A percentile compares a stretch with the other conserved stretches of the same genome.
phyloP scores from a whole-genome alignment of 2,113 vertebrate species.

The Antigone vipio region DNA sequence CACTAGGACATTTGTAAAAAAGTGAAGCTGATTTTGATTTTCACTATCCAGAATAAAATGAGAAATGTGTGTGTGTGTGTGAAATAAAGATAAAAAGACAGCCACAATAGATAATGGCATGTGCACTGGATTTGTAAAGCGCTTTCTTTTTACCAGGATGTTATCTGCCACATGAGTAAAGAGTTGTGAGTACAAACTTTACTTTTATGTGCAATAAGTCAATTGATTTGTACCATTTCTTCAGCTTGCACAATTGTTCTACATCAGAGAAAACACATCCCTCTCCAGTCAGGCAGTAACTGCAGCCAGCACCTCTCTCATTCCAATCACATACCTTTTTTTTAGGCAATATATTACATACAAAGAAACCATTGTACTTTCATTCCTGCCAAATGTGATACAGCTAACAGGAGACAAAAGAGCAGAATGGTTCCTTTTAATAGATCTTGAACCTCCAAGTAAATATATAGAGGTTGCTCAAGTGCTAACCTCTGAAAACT shows the following conservation, averaged over 20 bases:
- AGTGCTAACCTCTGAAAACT: background rate
- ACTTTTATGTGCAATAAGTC: conserved; percentile 13
- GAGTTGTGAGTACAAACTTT: background rate
- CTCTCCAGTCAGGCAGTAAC: background rate
- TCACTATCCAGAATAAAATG: background rate
- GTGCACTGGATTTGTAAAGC: background rate
- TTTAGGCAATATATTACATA: conserved; percentile 39
- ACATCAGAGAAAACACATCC: conserved; percentile 11
- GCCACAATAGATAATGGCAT: background rate
- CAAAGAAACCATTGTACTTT: conserved; percentile 59
- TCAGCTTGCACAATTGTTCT: background rate
- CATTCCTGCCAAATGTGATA: conserved; percentile 45
- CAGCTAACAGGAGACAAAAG: conserved; percentile 52
- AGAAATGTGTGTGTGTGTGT: background rate
- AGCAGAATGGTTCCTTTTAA: conserved; percentile 44
- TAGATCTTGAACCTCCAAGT: conserved; percentile 26
- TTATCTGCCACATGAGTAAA: background rate
- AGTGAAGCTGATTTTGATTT: background rate
- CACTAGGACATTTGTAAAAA: background rate
- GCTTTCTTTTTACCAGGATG: background rate
- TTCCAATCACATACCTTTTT: conserved; percentile 36
- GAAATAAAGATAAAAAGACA: background rate
- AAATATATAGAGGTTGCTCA: conserved; percentile 32
- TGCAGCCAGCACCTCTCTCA: conserved; percentile 27
- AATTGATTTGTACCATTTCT: conserved; percentile 24